Base-by-base conservation (phyloP, 2,888 invertebrate species). In the Leucophora obtusa region DNA sequence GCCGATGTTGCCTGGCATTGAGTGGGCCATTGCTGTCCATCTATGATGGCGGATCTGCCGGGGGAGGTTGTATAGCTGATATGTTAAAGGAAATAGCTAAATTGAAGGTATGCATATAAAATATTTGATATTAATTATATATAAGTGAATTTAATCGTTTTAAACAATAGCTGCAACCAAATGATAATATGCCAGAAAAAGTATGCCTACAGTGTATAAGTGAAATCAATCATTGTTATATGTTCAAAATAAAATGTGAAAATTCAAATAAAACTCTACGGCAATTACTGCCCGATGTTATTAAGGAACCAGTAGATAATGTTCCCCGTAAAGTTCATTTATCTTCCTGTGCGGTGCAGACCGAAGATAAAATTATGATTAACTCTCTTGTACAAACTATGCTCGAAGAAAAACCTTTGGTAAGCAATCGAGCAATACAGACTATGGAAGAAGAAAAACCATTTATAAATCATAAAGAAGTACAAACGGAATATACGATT, bases 241-340 rank as follows among this genome's bases (percentile, higher is more conserved):
- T 89, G 0, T 91, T 91, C 68, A 91, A 90, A 82, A 86, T 89
- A 11, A 90, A 89, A 77, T 91, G 90, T 60, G 89, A 90, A 66
- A 89, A 86, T 43, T 89, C 90, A 0, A 88, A 89, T 43, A 85
- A 86, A 33, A 89, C 89, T 0, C 82, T 91, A 15, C 86, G 87
- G 14, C 88, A 89, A 59, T 82, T 89, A 63, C 60, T 90, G 14
- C 86, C 86, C 2, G 83, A 87, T 73, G 86, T 87, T 0, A 53
- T 85, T 11, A 86, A 85, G 17, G 85, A 86, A n/a, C 18, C 59
- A 51, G 11, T 69, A 21, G 73, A 80, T 35, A 6, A 15, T n/a
- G 38, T n/a, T 28, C 10, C 35, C 28, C n/a, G 2, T 6, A 47
- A 47, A 47, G 38, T 47, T 47, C 2, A 10, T 38, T 5, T 47